Percentiles rank a stretch among this genome's conserved stretches.
These are phyloP conservation scores for Rhineura floridana DNA, from an alignment of 2,113 vertebrate genomes.

Conservation along the genomic window DNA sequence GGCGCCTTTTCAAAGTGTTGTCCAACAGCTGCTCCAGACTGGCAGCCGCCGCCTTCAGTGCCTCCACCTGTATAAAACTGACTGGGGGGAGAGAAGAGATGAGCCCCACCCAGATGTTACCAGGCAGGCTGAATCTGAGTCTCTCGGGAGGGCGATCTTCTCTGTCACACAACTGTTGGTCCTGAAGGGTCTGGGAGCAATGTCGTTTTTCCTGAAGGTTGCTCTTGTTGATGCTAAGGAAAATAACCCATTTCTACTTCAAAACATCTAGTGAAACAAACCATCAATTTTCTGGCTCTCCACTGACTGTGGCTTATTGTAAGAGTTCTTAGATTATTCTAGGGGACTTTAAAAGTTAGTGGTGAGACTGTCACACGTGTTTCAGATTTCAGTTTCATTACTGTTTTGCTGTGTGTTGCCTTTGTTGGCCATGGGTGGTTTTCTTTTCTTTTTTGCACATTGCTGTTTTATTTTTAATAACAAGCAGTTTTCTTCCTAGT, in stretches of 20 bases:
- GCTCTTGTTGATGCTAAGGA: not conserved
- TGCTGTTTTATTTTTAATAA: constrained; percentile 29
- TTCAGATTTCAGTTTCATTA: constrained; percentile 6
- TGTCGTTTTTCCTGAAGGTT: not conserved
- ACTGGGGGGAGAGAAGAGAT: too few relatives aligned
- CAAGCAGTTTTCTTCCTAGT: not conserved
- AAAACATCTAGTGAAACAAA: not conserved
- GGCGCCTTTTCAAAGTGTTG: not conserved
- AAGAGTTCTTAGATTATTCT: too few relatives aligned
- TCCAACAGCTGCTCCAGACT: not conserved
- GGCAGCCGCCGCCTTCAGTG: not conserved
- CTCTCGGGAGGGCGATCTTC: not conserved
- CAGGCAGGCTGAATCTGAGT: not conserved
- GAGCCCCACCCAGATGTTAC: not conserved
- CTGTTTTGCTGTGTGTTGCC: not conserved
- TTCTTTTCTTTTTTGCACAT: not conserved
- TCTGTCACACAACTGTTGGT: not conserved
- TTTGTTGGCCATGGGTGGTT: not conserved
- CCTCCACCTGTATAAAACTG: not conserved
- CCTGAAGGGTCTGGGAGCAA: not conserved
- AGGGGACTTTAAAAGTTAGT: constrained; percentile 22
- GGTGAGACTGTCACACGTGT: constrained; percentile 7
- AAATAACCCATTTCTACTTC: not conserved
- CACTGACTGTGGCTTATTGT: too few relatives aligned
- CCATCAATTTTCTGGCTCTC: too few relatives aligned